Base-by-base conservation (phyloP, 92 coral and sea anemone genomes). In the Siderastrea radians region DNA sequence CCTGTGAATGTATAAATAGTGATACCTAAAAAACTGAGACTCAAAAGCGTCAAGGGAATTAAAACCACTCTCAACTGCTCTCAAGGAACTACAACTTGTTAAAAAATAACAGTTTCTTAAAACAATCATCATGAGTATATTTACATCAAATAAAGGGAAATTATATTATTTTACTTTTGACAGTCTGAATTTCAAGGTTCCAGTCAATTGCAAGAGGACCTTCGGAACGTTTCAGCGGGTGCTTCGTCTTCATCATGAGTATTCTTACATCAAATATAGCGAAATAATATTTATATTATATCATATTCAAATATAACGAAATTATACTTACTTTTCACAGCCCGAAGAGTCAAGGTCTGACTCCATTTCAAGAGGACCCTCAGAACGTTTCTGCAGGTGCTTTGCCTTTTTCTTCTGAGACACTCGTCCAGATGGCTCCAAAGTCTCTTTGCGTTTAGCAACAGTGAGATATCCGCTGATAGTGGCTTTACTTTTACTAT, bases 291-390 rank as follows among this genome's bases (percentile, higher is more conserved):
- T n/a, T n/a, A n/a, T n/a, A n/a, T n/a, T n/a, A n/a, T n/a, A n/a
- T n/a, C n/a, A n/a, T n/a, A n/a, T n/a, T n/a, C 38, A 26, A 26
- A 26, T 51, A 89, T 26, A 49, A 53, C 26, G 7, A 59, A 77
- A 58, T 59, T 45, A 69, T 89, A 84, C 65, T 89, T 89, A 89
- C 89, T 68, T 78, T 89, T 84, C 89, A 84, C 84, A 84, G 72
- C 84, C 86, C 19, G 89, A 89, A 69, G 19, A 48, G 72, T 89
- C 81, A 79, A 89, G 84, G 84, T 89, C 86, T 57, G 89, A 84
- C 77, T 90, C 89, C 49, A 90, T 66, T 78, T 19, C 73, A 5
- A 12, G 44, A 75, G 13, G n/a, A 9, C 19, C 68, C 57, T 76
- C 80, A 7, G 79, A 75, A 66, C 65, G 67, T 76, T 59, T 57